Conservation (phyloP, 2,888 invertebrate species). For the Cepaea hortensis region DNA sequence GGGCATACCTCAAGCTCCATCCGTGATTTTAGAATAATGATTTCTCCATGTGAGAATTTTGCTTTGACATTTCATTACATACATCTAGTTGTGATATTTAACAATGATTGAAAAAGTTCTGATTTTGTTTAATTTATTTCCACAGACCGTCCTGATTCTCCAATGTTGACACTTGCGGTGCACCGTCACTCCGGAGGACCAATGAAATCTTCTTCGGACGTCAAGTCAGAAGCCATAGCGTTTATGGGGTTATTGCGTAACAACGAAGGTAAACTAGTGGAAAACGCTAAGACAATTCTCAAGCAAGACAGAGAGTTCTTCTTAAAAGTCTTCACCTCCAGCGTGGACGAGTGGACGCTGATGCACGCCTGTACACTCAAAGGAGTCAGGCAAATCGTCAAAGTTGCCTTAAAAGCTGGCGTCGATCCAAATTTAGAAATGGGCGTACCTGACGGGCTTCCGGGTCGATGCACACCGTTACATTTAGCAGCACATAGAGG, state of each 20-base stretch:
- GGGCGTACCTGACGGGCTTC: constrained; percentile 66
- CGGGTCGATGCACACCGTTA: constrained; percentile 64
- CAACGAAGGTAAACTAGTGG: constrained; percentile 64
- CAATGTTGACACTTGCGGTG: constrained; percentile 11
- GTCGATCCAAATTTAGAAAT: constrained; percentile 65
- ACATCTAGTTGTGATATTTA: too few relatives aligned
- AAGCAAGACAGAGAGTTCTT: constrained; percentile 59
- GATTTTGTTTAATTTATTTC: background rate
- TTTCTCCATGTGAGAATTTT: too few relatives aligned
- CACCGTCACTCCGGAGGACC: background rate
- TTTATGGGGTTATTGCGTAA: constrained; percentile 62
- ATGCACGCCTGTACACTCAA: constrained; percentile 68
- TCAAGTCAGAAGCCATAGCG: constrained; percentile 56
- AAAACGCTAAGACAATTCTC: constrained; percentile 58
- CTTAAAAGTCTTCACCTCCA: constrained; percentile 58
- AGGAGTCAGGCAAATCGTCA: constrained; percentile 66
- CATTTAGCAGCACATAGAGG: constrained; percentile 70
- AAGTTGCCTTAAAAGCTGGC: constrained; percentile 62
- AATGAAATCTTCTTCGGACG: constrained; percentile 43
- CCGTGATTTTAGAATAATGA: too few relatives aligned
- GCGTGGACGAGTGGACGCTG: constrained; percentile 69
- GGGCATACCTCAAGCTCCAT: too few relatives aligned
- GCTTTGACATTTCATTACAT: too few relatives aligned
- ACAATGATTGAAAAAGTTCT: background rate
- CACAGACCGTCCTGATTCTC: background rate